These are phyloP conservation scores for Rhynchonema sp. DNA, from an alignment of 2,888 invertebrate species.

Conservation along the genomic window DNA sequence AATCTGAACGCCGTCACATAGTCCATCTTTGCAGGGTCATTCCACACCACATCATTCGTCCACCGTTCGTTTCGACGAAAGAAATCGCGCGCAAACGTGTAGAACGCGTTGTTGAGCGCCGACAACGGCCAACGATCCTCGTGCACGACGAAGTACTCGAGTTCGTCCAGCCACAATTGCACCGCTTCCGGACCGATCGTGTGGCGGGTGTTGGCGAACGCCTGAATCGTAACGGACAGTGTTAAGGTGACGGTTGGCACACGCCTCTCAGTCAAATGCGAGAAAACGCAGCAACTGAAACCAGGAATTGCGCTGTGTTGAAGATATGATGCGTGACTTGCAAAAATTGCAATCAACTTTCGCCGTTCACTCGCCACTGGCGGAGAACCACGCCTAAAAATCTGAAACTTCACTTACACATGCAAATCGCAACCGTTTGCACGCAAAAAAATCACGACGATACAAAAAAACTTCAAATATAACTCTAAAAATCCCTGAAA, in stretches of 20 bases:
- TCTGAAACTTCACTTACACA: too few relatives aligned
- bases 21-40: slow-evolving; percentile 9
- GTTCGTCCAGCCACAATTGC: slow-evolving; percentile 25
- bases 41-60: slow-evolving; percentile 21
- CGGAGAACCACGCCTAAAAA: not conserved
- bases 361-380: not conserved
- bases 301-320: too few relatives aligned
- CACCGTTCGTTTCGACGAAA: slow-evolving; percentile 3
- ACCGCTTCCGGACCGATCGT: slow-evolving; percentile 20
- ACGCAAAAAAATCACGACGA: too few relatives aligned
- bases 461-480: too few relatives aligned
- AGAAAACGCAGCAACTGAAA: too few relatives aligned
- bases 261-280: too few relatives aligned
- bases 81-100: not conserved
- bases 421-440: too few relatives aligned
- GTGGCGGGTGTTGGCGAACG: slow-evolving; percentile 23
- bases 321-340: too few relatives aligned
- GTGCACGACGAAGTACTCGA: slow-evolving; percentile 13
- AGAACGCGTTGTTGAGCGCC: not conserved
- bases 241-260: too few relatives aligned
- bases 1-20: slow-evolving; percentile 15
- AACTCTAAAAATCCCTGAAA: too few relatives aligned
- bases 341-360: too few relatives aligned
- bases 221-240: not conserved
- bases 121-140: not conserved